phyloP scores from a whole-genome alignment of 2,797 vertebrate species.

The Phyllotis vaccarum region DNA sequence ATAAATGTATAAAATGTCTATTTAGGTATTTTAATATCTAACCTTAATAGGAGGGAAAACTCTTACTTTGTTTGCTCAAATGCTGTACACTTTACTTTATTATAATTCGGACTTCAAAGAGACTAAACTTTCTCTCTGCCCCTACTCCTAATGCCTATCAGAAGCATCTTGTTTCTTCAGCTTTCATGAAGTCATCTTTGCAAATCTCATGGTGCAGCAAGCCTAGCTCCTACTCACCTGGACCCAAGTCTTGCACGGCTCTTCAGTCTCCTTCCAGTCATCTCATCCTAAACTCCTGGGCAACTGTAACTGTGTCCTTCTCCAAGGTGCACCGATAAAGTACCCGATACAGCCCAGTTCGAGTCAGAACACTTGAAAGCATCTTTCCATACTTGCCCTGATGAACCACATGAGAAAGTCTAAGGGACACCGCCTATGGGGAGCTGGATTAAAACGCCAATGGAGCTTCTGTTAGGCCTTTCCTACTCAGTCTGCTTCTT shows the following conservation, averaged over 20 bases:
- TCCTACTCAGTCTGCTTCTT: neutral
- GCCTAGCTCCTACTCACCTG: neutral
- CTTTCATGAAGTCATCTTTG: neutral
- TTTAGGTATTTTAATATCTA: neutral
- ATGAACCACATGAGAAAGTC: neutral
- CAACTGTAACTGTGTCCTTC: neutral
- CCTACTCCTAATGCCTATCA: neutral
- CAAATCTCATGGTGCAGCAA: neutral
- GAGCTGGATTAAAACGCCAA: neutral
- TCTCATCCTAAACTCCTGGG: neutral
- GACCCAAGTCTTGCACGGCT: neutral
- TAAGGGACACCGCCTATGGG: neutral
- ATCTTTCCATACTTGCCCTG: neutral
- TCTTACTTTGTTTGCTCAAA: neutral
- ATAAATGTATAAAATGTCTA: neutral
- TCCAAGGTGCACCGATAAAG: neutral
- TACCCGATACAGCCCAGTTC: neutral
- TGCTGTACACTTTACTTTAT: neutral
- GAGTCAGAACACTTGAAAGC: neutral
- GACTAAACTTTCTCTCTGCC: neutral
- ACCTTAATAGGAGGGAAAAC: neutral
- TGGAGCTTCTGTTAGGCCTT: neutral
- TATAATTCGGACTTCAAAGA: constrained; percentile 8
- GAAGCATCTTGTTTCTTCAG: neutral
- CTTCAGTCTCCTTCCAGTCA: neutral